Evolutionary conservation across 1,140 invertebrate genomes (phyloP).

Genomic region (Proctacanthus coquilletti): DNA sequence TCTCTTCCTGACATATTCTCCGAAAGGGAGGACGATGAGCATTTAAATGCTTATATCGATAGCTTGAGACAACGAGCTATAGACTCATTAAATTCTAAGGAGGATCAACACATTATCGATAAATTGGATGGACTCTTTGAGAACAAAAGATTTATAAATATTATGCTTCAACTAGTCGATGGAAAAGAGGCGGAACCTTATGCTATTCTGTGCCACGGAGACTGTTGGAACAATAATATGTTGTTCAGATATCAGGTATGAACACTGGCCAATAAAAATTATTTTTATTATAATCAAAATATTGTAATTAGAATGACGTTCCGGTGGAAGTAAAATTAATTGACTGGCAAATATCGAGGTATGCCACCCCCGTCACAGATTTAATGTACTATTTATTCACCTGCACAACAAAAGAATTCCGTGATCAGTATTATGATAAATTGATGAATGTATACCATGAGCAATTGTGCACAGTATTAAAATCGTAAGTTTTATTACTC

Average conservation of each 20-base stretch:
- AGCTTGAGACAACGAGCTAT: slow-evolving; percentile 15
- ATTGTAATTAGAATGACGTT: slow-evolving; percentile 11
- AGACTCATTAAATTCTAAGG: slow-evolving; percentile 5
- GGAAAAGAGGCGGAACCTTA: slow-evolving; percentile 22
- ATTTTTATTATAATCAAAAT: slow-evolving; percentile 5
- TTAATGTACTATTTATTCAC: slow-evolving; percentile 40
- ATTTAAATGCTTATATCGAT: slow-evolving; percentile 15
- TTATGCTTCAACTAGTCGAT: slow-evolving; percentile 10
- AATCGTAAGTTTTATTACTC: slow-evolving; percentile 10
- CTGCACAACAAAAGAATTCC: slow-evolving; percentile 33
- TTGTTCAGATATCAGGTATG: slow-evolving; percentile 30
- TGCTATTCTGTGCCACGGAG: slow-evolving; percentile 36
- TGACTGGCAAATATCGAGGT: slow-evolving; percentile 39
- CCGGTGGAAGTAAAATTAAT: slow-evolving; percentile 32
- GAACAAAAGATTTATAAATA: slow-evolving; percentile 11
- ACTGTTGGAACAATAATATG: slow-evolving; percentile 39
- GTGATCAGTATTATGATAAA: slow-evolving; percentile 30
- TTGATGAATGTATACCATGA: slow-evolving; percentile 38
- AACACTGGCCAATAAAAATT: slow-evolving; percentile 7
- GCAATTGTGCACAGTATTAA: slow-evolving; percentile 28
- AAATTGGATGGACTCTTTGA: slow-evolving; percentile 12
- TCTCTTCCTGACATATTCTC: slow-evolving; percentile 21
- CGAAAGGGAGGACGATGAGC: slow-evolving; percentile 12
- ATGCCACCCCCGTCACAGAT: slow-evolving; percentile 40
- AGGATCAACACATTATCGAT: slow-evolving; percentile 3